Evolutionary conservation across 2,113 vertebrate species (phyloP), one percentile per base, ranked within the genome.

Genomic region (Pitta sordida): DNA sequence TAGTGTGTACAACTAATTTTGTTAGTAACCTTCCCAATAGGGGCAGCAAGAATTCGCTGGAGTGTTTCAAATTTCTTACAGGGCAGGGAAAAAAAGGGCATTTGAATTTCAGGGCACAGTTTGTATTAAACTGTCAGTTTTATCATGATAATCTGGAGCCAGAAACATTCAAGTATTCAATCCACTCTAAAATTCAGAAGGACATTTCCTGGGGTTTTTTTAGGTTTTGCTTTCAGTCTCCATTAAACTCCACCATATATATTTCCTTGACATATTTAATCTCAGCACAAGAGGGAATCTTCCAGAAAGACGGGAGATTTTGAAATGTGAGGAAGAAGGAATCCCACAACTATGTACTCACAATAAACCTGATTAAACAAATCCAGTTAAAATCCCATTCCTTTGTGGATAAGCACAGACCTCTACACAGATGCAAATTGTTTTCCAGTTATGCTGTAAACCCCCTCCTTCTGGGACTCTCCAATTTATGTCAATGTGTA

Each of bases 331-430:
- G 64, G 83, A 21, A 77, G 78, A 91, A 91, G 56, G 62, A 94
- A 84, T 63, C 67, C 51, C 70, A 77, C 13, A 83, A 52, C 63
- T 65, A 80, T 30, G 82, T n/a, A 52, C 64, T 88, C 78, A 39
- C 0, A 0, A 94, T 86, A 95, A 96, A 94, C 90, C 91, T 5
- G 79, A 96, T 96, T 94, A 96, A 95, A 93, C 83, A 94, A 94
- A 95, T 92, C 91, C 91, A 94, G 91, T 94, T 94, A 91, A 86
- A 91, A 94, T 77, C 82, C 81, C 93, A 94, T 92, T 94, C 96
- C 87, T 94, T 81, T 88, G 93, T 83, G 90, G 93, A 90, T 95
- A 94, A 95, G 78, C 94, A 88, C 67, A 93, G 87, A 80, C 83
- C 82, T 91, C 94, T 49, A 94, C 90, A 90, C 87, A 94, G 91